Conservation (phyloP, 2,113 vertebrate species). For the Alexandromys fortis region DNA sequence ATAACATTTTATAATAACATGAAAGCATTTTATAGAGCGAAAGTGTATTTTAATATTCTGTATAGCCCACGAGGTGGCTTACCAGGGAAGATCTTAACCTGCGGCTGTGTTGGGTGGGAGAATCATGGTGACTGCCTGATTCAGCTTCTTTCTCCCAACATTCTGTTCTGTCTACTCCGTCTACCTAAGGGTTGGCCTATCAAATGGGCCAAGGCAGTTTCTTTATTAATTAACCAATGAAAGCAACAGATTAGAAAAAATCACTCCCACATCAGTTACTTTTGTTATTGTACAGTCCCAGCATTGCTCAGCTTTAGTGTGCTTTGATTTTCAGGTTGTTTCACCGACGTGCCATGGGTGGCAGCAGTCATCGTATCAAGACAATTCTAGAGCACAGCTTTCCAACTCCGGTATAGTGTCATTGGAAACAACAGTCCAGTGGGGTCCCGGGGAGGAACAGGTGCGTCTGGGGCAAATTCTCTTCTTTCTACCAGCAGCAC, state of each 20-base stretch:
- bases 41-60: neutral
- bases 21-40: neutral
- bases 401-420: neutral
- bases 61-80: too few relatives aligned
- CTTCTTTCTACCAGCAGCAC: slow-evolving; percentile 28
- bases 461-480: slow-evolving; percentile 36
- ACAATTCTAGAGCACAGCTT: slow-evolving; percentile 1
- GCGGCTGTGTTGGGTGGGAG: too few relatives aligned
- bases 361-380: slow-evolving; percentile 44
- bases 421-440: slow-evolving; percentile 1
- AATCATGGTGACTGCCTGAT: too few relatives aligned
- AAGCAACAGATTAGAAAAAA: too few relatives aligned
- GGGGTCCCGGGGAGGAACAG: slow-evolving; percentile 42
- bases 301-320: neutral
- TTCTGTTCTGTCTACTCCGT: too few relatives aligned
- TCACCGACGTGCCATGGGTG: slow-evolving; percentile 32
- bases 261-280: neutral
- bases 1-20: neutral
- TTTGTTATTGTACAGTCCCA: neutral
- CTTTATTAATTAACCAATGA: too few relatives aligned
- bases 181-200: too few relatives aligned
- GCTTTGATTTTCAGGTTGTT: slow-evolving; percentile 57
- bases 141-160: too few relatives aligned
- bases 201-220: too few relatives aligned
- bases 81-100: too few relatives aligned